These are phyloP conservation scores for Pavo muticus DNA, from an alignment of 2,113 vertebrate genomes.

Conservation along the genomic window DNA sequence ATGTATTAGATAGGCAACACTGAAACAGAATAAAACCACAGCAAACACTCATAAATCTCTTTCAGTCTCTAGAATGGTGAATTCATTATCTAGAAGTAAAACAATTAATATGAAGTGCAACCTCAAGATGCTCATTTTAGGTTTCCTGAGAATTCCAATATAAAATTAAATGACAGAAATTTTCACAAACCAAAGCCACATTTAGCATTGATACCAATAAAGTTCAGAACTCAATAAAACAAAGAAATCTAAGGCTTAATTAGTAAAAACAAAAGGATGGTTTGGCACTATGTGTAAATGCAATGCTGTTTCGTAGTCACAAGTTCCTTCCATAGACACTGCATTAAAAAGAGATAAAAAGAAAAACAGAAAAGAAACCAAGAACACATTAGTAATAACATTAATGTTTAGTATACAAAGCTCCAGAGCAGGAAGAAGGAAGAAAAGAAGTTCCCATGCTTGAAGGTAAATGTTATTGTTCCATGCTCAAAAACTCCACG, in stretches of 20 bases:
- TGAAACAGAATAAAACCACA: background rate
- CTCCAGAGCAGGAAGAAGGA: fast-evolving
- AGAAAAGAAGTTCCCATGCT: background rate
- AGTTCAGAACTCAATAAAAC: background rate
- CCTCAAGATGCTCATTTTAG: background rate
- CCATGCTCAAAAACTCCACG: fast-evolving
- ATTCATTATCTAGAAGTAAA: background rate
- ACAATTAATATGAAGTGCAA: background rate
- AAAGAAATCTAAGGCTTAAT: background rate
- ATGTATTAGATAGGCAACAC: background rate
- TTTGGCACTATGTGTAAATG: background rate
- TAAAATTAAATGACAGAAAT: background rate
- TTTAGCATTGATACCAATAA: background rate
- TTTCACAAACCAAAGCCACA: background rate
- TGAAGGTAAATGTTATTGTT: background rate
- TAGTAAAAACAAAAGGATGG: background rate
- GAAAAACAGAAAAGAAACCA: background rate
- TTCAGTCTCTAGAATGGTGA: background rate
- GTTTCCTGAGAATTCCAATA: background rate
- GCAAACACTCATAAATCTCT: background rate
- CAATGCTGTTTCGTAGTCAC: background rate
- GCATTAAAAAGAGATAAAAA: background rate
- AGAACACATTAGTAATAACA: background rate
- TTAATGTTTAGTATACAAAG: background rate
- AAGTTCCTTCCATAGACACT: background rate